Conservation (phyloP, 1,140 invertebrate species). For the Forficula auricularia region DNA sequence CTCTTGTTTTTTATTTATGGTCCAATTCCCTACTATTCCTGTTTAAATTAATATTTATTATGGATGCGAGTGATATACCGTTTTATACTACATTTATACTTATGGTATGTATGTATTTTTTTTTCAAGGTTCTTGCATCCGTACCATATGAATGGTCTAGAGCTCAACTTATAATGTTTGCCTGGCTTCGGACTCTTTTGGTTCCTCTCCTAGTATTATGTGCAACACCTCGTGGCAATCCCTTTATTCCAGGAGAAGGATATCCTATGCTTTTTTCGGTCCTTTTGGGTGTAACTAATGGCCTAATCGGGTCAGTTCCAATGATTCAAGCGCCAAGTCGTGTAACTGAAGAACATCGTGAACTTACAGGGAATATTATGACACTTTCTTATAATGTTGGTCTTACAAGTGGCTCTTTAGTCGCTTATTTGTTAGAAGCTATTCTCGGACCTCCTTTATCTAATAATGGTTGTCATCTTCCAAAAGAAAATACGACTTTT, state of each 20-base stretch:
- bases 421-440: slow-evolving; percentile 64
- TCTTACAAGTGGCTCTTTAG: slow-evolving; percentile 58
- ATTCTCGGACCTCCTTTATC: slow-evolving; percentile 42
- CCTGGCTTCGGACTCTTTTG: slow-evolving; percentile 46
- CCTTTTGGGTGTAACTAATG: slow-evolving; percentile 66
- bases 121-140: slow-evolving; percentile 51
- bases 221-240: slow-evolving; percentile 49
- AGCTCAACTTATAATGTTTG: slow-evolving; percentile 50
- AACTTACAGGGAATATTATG: slow-evolving; percentile 80
- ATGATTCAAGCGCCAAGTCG: slow-evolving; percentile 77
- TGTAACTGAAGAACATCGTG: slow-evolving; percentile 56
- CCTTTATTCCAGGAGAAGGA: slow-evolving; percentile 49
- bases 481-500: too few species aligned
- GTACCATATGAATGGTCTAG: slow-evolving; percentile 64
- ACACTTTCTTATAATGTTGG: slow-evolving; percentile 76
- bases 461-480: neutral
- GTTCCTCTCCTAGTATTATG: slow-evolving; percentile 67
- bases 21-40: too few species aligned
- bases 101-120: too few species aligned
- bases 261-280: slow-evolving; percentile 45
- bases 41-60: too few species aligned
- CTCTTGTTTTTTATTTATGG: too few species aligned
- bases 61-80: too few species aligned
- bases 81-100: too few species aligned
- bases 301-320: slow-evolving; percentile 70